Conservation (phyloP, 2,113 vertebrate genomes). For the Aspiorhynchus laticeps region DNA sequence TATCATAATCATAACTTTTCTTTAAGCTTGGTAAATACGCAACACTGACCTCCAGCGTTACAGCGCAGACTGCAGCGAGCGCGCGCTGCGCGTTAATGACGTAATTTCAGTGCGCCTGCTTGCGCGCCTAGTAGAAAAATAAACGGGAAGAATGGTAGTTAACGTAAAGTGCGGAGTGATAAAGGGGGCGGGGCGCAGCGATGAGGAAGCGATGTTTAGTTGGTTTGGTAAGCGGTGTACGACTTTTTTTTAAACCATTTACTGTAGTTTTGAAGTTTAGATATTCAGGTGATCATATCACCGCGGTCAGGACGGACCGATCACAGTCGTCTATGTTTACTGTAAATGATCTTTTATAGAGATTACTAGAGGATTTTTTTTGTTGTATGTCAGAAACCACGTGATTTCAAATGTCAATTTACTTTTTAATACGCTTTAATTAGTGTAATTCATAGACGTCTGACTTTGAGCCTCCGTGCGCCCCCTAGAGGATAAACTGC, state of each 20-base stretch:
- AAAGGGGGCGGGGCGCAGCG: neutral
- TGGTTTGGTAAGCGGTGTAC: neutral
- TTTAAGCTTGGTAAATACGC: neutral
- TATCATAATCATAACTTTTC: neutral
- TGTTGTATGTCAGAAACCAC: neutral
- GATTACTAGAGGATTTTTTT: neutral
- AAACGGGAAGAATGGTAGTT: neutral
- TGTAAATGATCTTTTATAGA: neutral
- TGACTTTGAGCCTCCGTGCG: neutral
- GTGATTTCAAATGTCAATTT: neutral
- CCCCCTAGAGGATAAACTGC: neutral
- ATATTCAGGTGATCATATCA: neutral
- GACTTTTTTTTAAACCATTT: neutral
- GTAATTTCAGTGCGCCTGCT: neutral
- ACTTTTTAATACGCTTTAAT: neutral
- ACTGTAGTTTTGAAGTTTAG: neutral
- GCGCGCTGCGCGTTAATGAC: neutral
- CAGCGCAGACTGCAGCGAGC: neutral
- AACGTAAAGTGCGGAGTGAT: accelerated
- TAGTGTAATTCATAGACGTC: neutral
- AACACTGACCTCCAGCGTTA: neutral
- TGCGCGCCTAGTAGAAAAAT: constrained; percentile 1
- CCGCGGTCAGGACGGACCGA: neutral
- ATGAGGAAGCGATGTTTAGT: neutral
- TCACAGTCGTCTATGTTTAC: neutral